Percentiles rank a stretch among this genome's conserved stretches.
These are phyloP conservation scores for Cladopsammia gracilis DNA, from an alignment of 64 coral and sea anemone species.

Conservation along the genomic window DNA sequence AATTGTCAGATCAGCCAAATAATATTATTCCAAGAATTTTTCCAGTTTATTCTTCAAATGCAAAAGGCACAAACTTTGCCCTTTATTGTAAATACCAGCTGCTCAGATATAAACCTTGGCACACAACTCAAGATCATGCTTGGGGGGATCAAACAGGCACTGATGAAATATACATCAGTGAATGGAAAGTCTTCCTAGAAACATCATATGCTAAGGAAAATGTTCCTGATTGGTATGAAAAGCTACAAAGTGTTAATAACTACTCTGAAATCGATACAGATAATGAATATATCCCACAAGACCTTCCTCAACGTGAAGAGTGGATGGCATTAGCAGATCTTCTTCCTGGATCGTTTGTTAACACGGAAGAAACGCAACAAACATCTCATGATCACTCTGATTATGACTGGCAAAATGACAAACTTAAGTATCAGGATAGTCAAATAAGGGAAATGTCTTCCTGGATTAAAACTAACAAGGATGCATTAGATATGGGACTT, in stretches of 20 bases:
- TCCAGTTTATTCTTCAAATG: slow-evolving; percentile 28
- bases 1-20: background rate
- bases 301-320: slow-evolving; percentile 14
- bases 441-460: slow-evolving; percentile 82
- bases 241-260: slow-evolving; percentile 18
- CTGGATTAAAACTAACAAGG: slow-evolving; percentile 70
- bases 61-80: slow-evolving; percentile 47
- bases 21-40: slow-evolving; percentile 16
- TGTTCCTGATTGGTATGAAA: too few species aligned
- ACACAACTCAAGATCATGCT: slow-evolving; percentile 44
- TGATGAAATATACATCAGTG: slow-evolving; percentile 45
- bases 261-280: slow-evolving; percentile 24
- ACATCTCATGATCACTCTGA: background rate
- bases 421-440: slow-evolving; percentile 55
- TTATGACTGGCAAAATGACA: slow-evolving; percentile 71
- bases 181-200: too few species aligned
- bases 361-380: background rate
- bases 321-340: slow-evolving; percentile 52
- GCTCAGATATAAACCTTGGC: slow-evolving; percentile 57
- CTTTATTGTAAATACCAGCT: slow-evolving; percentile 57
- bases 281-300: slow-evolving; percentile 1
- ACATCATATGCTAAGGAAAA: too few species aligned
- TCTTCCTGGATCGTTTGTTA: slow-evolving; percentile 34
- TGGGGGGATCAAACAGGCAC: slow-evolving; percentile 23
- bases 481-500: slow-evolving; percentile 21